Percentiles rank a stretch among this genome's conserved stretches.
These are phyloP conservation scores for Semaprochilodus insignis DNA, from an alignment of 2,797 vertebrate genomes.

Conservation along the genomic window DNA sequence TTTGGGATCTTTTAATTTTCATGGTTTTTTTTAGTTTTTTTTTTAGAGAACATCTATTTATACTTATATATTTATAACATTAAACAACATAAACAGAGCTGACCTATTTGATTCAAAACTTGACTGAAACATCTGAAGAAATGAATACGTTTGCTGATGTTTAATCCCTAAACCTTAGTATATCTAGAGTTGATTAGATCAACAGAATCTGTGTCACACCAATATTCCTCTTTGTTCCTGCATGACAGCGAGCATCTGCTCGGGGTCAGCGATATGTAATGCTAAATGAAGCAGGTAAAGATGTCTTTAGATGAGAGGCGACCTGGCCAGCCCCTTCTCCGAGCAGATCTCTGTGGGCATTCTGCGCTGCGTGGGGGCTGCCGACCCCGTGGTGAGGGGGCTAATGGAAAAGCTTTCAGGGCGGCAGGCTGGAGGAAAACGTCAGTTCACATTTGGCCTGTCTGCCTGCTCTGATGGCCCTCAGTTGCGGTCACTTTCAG, in stretches of 20 bases:
- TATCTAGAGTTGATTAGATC: background rate
- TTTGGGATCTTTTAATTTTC: no score
- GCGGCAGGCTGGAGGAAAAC: slow-evolving; percentile 74
- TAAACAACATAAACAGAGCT: no score
- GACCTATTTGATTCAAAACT: no score
- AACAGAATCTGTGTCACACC: slow-evolving; percentile 32
- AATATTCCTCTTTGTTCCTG: slow-evolving; percentile 56
- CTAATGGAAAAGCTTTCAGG: slow-evolving; percentile 99
- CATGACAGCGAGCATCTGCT: slow-evolving; percentile 71
- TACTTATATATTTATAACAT: no score
- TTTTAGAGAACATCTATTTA: no score
- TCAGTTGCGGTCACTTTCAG: slow-evolving; percentile 80
- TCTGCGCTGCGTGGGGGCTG: slow-evolving; percentile 78
- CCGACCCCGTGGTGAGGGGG: slow-evolving; percentile 60
- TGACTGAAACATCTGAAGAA: background rate
- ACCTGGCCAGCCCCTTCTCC: slow-evolving; percentile 50
- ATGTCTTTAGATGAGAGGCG: slow-evolving; percentile 79
- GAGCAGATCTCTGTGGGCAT: slow-evolving; percentile 51
- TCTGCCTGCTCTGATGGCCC: slow-evolving; percentile 82
- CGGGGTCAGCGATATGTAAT: slow-evolving; percentile 73
- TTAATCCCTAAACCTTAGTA: background rate
- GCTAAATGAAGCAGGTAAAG: slow-evolving; percentile 82
- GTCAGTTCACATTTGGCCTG: slow-evolving; percentile 87
- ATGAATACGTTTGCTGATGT: background rate
- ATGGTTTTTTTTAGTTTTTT: no score